Evolutionary conservation across 2,888 invertebrate species (phyloP).

Genomic region (Brassicogethes aeneus): DNA sequence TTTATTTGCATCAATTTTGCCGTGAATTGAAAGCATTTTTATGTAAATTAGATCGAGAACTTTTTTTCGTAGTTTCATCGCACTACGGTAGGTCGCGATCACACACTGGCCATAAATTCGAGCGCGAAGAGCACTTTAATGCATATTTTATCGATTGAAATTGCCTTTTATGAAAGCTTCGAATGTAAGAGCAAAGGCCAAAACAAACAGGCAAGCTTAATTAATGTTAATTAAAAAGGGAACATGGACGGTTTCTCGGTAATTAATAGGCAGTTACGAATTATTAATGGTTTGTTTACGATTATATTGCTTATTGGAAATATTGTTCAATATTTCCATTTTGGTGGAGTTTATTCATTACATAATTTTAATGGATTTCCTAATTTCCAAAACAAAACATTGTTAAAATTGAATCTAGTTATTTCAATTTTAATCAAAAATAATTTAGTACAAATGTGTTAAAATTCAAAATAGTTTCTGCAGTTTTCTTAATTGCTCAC

Average conservation of each 20-base stretch:
- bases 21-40: slow-evolving; percentile 12
- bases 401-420: no score
- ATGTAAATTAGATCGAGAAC: slow-evolving; percentile 3
- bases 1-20: slow-evolving; percentile 4
- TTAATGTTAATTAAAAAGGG: background rate
- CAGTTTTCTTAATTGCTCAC: no score
- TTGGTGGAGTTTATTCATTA: no score
- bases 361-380: no score
- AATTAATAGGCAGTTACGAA: background rate
- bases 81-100: background rate
- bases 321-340: no score
- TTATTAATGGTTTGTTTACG: no score
- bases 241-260: background rate
- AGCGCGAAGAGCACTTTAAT: background rate
- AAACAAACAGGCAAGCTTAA: background rate
- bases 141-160: background rate
- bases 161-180: background rate
- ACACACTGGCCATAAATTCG: background rate
- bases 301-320: no score
- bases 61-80: background rate
- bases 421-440: no score
- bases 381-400: no score
- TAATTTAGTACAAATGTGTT: no score
- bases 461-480: no score
- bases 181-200: background rate